phyloP scores from a whole-genome alignment of 2,797 vertebrate genomes.

The Clarias platycephalus region DNA sequence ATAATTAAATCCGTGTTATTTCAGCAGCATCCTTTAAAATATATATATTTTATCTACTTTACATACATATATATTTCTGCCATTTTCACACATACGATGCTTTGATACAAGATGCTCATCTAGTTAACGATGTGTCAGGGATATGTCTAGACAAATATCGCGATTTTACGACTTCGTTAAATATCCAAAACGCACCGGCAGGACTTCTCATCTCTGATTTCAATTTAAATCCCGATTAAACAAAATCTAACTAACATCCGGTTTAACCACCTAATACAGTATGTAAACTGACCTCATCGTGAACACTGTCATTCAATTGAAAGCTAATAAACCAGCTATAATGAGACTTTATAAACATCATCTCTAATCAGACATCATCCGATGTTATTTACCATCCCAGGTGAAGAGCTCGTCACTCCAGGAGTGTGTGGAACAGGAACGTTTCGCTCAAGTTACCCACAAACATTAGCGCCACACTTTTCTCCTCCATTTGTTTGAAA shows the following conservation, averaged over 20 bases:
- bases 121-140: neutral
- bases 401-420: neutral
- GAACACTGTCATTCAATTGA: neutral
- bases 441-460: neutral
- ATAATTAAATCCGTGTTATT: neutral
- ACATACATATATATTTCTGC: no score
- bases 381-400: neutral
- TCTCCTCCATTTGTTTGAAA: constrained; percentile 20
- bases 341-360: neutral
- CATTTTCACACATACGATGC: neutral
- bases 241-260: no score
- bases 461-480: neutral
- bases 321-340: neutral
- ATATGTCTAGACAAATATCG: neutral
- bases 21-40: no score
- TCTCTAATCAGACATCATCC: neutral
- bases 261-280: neutral
- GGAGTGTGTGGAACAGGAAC: neutral
- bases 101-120: neutral
- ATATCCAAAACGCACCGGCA: neutral
- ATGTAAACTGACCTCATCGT: neutral
- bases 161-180: neutral
- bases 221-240: neutral
- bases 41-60: no score
- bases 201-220: neutral